These are phyloP conservation scores for Thinocorus orbignyianus DNA, from an alignment of 2,113 vertebrate genomes.

Conservation along the genomic window DNA sequence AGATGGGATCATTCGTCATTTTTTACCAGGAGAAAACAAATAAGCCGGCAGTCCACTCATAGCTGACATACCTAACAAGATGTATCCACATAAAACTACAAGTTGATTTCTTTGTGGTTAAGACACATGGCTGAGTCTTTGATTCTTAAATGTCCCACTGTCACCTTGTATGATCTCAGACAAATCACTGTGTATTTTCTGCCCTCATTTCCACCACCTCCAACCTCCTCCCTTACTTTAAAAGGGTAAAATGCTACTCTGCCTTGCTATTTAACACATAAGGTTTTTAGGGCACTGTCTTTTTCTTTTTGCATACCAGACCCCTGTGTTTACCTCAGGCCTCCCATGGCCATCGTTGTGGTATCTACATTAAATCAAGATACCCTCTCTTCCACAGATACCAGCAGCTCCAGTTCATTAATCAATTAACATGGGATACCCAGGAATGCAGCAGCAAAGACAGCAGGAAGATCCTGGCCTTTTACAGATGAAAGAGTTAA, in stretches of 20 bases:
- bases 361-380: slow-evolving; percentile 35
- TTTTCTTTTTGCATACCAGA: neutral
- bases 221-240: neutral
- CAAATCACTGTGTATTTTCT: neutral
- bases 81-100: neutral
- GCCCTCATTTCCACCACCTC: neutral
- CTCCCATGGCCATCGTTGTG: neutral
- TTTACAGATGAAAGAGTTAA: slow-evolving; percentile 38
- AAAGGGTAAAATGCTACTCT: neutral
- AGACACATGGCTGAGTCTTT: neutral
- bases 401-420: slow-evolving; percentile 29
- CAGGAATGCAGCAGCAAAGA: neutral
- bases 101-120: neutral
- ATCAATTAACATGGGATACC: slow-evolving; percentile 35
- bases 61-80: neutral
- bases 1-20: neutral
- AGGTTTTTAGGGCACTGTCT: neutral
- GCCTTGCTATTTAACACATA: neutral
- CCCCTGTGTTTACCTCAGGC: neutral
- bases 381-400: neutral
- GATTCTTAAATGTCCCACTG: neutral
- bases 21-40: neutral
- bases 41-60: neutral
- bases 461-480: neutral
- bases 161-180: neutral